Base-by-base conservation (phyloP, 2,113 vertebrate genomes). In the Isichthys henryi region DNA sequence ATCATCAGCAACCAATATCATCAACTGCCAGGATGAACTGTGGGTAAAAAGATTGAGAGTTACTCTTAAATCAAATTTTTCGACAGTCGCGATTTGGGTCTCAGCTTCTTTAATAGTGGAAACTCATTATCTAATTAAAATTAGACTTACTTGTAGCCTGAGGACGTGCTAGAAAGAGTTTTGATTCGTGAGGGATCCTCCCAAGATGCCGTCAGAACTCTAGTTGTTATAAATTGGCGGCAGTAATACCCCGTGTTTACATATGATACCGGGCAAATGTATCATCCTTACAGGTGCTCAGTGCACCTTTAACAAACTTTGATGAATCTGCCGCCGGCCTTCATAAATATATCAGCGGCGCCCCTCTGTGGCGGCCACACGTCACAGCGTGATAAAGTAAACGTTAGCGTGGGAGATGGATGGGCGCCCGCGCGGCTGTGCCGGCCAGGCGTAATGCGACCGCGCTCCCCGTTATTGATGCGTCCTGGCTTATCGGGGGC, bases 381-480 rank as follows among this genome's bases (percentile, higher is more conserved):
- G 70, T 82, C 35, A n/a, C 74, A 15, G 48, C 62, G 62, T 53
- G 88, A 89, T 89, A 86, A 88, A 91, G 84, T 77, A 82, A 62
- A 83, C 80, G 90, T 89, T 89, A 91, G 87, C 80, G 70, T 39
- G 50, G 1, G 84, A 84, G 90, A 89, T 89, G 89, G 88, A 87
- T 89, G 88, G 50, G 50, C 17, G 82, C 27, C 35, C 27, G 74
- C 49, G 53, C 43, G 74, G 39, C 90, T 49, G 48, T 8, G 56
- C 23, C 31, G 56, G 88, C 88, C 88, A 17, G 17, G n/a, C 66
- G 88, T 88, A 58, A 89, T 89, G 88, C 11, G 66, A 62, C 70
- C 5, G 19, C 27, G 46, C 21, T n/a, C 31, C 21, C 0, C 21
- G 74, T 89, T 88, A 91, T 91, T 91, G 90, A 91, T 91, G 89